Percentiles rank a stretch among this genome's conserved stretches.
phyloP scores from a whole-genome alignment of 2,797 vertebrate species.

The Trachurus trachurus region DNA sequence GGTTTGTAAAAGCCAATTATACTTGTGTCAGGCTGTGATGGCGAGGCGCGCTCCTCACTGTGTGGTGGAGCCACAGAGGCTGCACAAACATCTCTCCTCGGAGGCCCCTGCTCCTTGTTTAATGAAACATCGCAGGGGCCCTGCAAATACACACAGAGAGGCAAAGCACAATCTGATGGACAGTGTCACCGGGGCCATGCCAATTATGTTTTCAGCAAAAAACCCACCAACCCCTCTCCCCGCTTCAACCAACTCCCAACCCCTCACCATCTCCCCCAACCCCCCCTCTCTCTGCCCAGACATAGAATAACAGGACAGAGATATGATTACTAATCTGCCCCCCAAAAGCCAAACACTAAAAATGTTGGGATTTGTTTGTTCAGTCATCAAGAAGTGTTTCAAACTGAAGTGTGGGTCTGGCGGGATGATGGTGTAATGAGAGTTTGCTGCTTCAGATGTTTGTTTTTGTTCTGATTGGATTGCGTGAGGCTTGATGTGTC shows the following conservation, averaged over 20 bases:
- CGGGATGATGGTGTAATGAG: conserved; percentile 71
- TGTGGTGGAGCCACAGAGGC: conserved; percentile 79
- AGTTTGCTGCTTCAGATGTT: conserved; percentile 74
- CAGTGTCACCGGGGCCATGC: conserved; percentile 80
- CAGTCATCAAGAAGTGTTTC: conserved; percentile 83
- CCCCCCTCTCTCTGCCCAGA: conserved; percentile 57
- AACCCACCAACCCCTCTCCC: conserved; percentile 56
- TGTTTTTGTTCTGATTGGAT: conserved; percentile 81
- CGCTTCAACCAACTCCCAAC: conserved; percentile 29
- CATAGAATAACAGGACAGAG: conserved; percentile 82
- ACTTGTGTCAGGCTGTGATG: conserved; percentile 58
- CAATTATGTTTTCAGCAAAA: conserved; percentile 85
- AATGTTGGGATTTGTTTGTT: conserved; percentile 82
- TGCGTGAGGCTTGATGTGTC: conserved; percentile 70
- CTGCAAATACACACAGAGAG: conserved; percentile 72
- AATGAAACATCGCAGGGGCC: conserved; percentile 83
- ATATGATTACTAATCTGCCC: conserved; percentile 82
- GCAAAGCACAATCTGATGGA: conserved; percentile 77
- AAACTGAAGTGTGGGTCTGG: conserved; percentile 69
- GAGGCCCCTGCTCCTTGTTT: conserved; percentile 79
- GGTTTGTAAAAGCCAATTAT: conserved; percentile 69
- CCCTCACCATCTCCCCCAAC: conserved; percentile 20
- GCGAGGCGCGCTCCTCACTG: conserved; percentile 72
- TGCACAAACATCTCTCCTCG: conserved; percentile 81
- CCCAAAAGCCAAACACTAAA: conserved; percentile 72